Evolutionary conservation across 1,140 invertebrate species (phyloP).

Genomic region (Pissodes strobi): DNA sequence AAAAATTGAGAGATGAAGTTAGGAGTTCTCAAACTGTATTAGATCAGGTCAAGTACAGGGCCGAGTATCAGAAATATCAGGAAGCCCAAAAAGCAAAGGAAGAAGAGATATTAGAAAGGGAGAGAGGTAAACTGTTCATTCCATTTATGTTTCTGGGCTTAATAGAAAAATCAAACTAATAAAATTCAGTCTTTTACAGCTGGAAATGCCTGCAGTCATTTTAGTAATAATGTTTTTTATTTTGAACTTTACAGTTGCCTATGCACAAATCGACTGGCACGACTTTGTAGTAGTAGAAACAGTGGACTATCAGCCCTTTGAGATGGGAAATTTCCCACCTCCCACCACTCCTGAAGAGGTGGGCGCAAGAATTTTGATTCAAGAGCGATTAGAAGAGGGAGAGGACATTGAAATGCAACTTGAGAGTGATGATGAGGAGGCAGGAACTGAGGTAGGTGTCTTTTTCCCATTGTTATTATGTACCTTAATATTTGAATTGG

Average conservation of each 20-base stretch:
- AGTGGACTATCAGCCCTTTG: slow-evolving; percentile 97
- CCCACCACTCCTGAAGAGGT: slow-evolving; percentile 97
- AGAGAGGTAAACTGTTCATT: slow-evolving; percentile 73
- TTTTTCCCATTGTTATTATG: neutral
- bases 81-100: slow-evolving; percentile 89
- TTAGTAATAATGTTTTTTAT: no score
- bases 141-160: neutral
- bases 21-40: slow-evolving; percentile 76
- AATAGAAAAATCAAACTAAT: neutral
- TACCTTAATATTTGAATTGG: slow-evolving; percentile 5
- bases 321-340: slow-evolving; percentile 93
- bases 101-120: slow-evolving; percentile 92
- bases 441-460: slow-evolving; percentile 34
- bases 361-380: slow-evolving; percentile 89
- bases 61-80: slow-evolving; percentile 95
- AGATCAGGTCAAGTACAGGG: slow-evolving; percentile 90
- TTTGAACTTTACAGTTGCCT: slow-evolving; percentile 71
- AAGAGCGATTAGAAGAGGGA: slow-evolving; percentile 65
- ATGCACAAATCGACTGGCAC: slow-evolving; percentile 99
- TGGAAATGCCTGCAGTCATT: no score
- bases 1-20: slow-evolving; percentile 79
- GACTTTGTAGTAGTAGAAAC: slow-evolving; percentile 99
- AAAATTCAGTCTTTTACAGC: no score
- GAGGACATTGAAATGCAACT: slow-evolving; percentile 78
- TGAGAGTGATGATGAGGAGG: slow-evolving; percentile 67